phyloP scores from a whole-genome alignment of 2,113 vertebrate species.

The Canis aureus region DNA sequence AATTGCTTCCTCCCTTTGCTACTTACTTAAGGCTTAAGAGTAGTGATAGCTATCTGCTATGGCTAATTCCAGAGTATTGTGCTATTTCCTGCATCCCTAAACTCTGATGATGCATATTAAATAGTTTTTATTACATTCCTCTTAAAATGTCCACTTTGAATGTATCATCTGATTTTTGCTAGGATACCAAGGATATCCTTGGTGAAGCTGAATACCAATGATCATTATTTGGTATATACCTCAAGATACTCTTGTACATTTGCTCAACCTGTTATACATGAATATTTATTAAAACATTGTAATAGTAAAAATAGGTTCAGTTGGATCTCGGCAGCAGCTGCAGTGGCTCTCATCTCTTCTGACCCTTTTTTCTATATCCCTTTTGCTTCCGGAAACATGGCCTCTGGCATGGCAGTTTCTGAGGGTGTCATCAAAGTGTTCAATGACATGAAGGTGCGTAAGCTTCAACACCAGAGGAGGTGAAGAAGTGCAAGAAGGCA shows the following conservation, averaged over 20 bases:
- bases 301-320: background rate
- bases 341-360: too few relatives aligned
- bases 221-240: background rate
- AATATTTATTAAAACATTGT: background rate
- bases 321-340: too few relatives aligned
- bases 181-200: background rate
- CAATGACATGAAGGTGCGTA: conserved; percentile 95
- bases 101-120: background rate
- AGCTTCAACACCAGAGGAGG: conserved; percentile 90
- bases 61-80: background rate
- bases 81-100: background rate
- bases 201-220: background rate
- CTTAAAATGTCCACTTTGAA: background rate
- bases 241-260: conserved; percentile 7
- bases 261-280: background rate
- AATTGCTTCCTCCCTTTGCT: background rate
- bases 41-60: background rate
- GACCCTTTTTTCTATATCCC: too few relatives aligned
- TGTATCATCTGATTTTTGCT: background rate
- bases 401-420: conserved; percentile 91
- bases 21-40: background rate
- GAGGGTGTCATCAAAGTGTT: conserved; percentile 76
- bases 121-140: background rate
- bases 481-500: conserved; percentile 93
- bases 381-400: conserved; percentile 70